These are phyloP conservation scores for Arion vulgaris DNA, from an alignment of 1,140 invertebrate genomes.

Conservation along the genomic window DNA sequence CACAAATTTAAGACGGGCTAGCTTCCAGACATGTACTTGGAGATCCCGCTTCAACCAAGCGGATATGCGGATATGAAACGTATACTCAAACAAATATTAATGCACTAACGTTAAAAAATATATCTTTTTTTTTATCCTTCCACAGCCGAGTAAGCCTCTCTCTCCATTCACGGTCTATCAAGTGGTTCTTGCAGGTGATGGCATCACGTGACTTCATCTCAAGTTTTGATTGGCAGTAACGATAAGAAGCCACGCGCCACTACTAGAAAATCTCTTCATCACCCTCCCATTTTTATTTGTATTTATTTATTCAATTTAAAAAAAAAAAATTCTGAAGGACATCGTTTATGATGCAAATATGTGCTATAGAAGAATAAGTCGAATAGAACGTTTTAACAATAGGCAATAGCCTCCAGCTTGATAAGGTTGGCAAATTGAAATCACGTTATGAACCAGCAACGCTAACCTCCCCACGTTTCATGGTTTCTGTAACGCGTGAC, in stretches of 20 bases:
- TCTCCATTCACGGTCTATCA: conserved; percentile 18
- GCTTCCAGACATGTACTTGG: background rate
- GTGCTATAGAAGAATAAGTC: background rate
- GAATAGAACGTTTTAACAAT: background rate
- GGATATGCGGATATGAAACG: background rate
- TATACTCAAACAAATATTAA: conserved; percentile 17
- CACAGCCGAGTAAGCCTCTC: conserved; percentile 6
- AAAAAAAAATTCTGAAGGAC: background rate
- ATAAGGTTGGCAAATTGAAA: background rate
- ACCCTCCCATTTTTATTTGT: background rate
- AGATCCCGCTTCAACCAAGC: background rate
- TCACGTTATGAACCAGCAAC: background rate
- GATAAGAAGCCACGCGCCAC: conserved; percentile 20
- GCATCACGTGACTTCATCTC: background rate
- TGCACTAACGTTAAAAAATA: background rate
- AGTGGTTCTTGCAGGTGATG: conserved; percentile 17
- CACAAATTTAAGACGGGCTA: too few relatives aligned
- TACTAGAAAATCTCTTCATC: background rate
- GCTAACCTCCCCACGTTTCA: background rate
- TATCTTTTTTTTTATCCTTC: background rate
- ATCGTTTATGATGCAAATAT: conserved; percentile 1
- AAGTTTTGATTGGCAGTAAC: conserved; percentile 18
- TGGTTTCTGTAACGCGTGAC: background rate
- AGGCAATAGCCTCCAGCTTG: background rate
- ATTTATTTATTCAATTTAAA: background rate